Percentiles rank a stretch among this genome's conserved stretches.
Evolutionary conservation across 2,113 vertebrate genomes (phyloP).

Genomic region (Oxyruncus cristatus): DNA sequence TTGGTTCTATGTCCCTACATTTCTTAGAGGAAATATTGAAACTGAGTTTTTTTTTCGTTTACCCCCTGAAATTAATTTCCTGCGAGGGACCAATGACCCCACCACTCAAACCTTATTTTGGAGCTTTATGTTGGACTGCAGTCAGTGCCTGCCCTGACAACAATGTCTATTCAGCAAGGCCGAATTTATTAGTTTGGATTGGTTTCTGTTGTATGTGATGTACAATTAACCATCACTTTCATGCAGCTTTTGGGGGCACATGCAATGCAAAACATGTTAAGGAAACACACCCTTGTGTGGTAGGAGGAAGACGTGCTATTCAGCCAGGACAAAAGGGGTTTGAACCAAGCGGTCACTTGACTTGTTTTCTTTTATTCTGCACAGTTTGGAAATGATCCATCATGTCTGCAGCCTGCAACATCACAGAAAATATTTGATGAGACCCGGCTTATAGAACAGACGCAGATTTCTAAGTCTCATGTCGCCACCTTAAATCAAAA

Average conservation of each 20-base stretch:
- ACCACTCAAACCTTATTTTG: background rate
- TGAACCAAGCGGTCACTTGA: background rate
- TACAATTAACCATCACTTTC: background rate
- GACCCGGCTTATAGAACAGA: constrained; percentile 63
- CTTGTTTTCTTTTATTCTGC: background rate
- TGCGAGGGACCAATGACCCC: background rate
- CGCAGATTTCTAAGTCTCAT: constrained; percentile 29
- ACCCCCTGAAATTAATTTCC: background rate
- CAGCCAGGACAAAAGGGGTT: background rate
- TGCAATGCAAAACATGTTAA: background rate
- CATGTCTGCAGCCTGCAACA: constrained; percentile 56
- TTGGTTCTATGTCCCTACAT: background rate
- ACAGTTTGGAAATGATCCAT: constrained; percentile 77
- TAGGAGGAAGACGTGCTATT: background rate
- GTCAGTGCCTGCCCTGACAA: background rate
- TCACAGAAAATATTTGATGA: constrained; percentile 44
- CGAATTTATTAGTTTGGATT: background rate
- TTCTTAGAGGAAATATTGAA: background rate
- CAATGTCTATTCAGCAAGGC: background rate
- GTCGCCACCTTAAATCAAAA: constrained; percentile 57
- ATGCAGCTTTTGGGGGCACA: background rate
- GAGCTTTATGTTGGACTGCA: background rate
- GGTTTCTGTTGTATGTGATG: background rate
- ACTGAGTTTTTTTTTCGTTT: background rate
- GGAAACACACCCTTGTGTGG: background rate